Percentiles rank a stretch among this genome's conserved stretches.
Conservation (phyloP, 2,888 invertebrate genomes). For the Pantelozetes paolii region DNA sequence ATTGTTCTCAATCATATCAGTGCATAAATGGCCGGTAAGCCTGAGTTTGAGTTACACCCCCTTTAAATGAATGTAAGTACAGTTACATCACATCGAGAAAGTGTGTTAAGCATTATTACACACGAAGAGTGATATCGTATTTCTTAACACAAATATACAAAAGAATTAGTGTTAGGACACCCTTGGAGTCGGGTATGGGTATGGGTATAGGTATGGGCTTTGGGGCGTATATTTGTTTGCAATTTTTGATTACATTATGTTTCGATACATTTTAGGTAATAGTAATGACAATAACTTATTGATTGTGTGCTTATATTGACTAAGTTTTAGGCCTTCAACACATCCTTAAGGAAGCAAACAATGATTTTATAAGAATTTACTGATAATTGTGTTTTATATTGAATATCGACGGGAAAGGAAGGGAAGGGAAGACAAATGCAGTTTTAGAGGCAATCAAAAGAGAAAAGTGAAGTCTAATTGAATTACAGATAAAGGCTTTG, state of each 20-base stretch:
- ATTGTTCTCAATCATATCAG: too few relatives aligned
- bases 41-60: not conserved
- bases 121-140: slow-evolving; percentile 17
- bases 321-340: slow-evolving; percentile 3
- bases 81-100: slow-evolving; percentile 25
- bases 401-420: too few relatives aligned
- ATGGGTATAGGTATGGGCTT: too few relatives aligned
- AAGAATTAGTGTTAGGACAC: slow-evolving; percentile 9
- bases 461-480: not conserved
- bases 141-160: slow-evolving; percentile 20
- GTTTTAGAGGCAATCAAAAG: not conserved
- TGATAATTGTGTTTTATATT: not conserved
- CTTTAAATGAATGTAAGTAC: not conserved
- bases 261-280: slow-evolving; percentile 14
- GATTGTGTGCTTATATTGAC: not conserved
- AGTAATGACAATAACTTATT: too few relatives aligned
- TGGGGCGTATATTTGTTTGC: slow-evolving; percentile 20
- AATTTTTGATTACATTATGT: slow-evolving; percentile 12
- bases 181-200: slow-evolving; percentile 7
- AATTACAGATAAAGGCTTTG: not conserved
- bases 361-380: slow-evolving; percentile 8
- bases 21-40: not conserved
- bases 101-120: slow-evolving; percentile 14
- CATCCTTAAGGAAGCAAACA: slow-evolving; percentile 5
- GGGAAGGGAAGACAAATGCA: slow-evolving; percentile 6